Evolutionary conservation across 2,797 vertebrate genomes (phyloP).

Genomic region (Thamnophis elegans): DNA sequence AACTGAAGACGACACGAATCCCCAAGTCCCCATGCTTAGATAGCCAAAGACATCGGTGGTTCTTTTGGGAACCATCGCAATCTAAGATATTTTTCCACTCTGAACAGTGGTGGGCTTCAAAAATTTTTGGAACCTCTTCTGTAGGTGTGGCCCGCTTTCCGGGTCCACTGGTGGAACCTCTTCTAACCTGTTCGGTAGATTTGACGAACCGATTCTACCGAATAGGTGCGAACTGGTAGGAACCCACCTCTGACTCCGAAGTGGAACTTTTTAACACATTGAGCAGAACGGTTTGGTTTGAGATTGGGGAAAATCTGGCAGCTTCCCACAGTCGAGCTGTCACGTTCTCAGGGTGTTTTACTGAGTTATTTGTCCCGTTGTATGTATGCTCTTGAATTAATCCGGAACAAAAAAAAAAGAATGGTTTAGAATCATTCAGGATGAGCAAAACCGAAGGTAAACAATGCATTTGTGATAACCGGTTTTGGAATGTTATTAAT

Average conservation of each 20-base stretch:
- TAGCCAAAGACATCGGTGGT: background rate
- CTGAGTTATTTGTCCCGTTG: background rate
- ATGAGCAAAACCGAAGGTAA: background rate
- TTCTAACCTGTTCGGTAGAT: too few species aligned
- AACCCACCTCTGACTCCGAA: too few species aligned
- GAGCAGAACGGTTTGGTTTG: background rate
- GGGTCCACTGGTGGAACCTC: too few species aligned
- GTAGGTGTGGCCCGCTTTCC: too few species aligned
- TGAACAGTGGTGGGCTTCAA: too few species aligned
- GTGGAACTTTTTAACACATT: background rate
- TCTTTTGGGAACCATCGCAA: background rate
- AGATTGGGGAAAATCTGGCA: background rate
- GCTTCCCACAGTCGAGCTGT: too few species aligned
- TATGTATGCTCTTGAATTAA: background rate
- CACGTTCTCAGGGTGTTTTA: background rate
- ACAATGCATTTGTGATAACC: background rate
- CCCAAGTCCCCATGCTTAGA: background rate
- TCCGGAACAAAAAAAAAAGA: background rate
- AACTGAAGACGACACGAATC: background rate
- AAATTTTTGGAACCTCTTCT: too few species aligned
- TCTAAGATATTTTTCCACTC: background rate
- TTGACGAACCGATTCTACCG: too few species aligned
- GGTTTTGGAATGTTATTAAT: background rate
- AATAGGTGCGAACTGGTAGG: too few species aligned
- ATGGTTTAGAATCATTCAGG: background rate